Evolutionary conservation across 2,797 vertebrate species (phyloP), one percentile per base, ranked within the genome.

Genomic region (Hoplostethus atlanticus): DNA sequence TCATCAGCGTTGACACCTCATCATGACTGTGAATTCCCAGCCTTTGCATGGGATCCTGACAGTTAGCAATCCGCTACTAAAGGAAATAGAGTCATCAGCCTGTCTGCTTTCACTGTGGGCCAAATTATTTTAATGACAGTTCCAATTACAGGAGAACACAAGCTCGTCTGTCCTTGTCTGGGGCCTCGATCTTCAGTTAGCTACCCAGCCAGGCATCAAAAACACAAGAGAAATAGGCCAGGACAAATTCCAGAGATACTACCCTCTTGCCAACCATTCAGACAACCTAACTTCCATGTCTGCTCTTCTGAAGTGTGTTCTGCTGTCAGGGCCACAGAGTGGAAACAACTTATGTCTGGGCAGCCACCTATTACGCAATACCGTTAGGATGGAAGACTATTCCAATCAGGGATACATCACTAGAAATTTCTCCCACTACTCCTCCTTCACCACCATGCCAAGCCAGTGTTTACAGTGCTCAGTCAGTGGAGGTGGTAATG

Each of bases 161-260:
- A 47, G 47, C 38, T 10, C 16, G 40, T 69, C 55, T 68, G 72
- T 84, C 68, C 75, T 79, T 50, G 40, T 57, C 66, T 50, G 50
- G 38, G 65, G 61, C 47, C 17, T 55, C 31, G 1, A 68, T 50
- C 30, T 52, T 73, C 56, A 68, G 48, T 61, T 55, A 58, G 46
- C 64, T 21, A 50, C 38, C 56, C 63, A 65, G 70, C 42, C 46
- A 28, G 58, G 61, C 78, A 51, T 76, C 44, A 70, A 74, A 57
- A 53, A 73, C 74, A 80, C 50, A 70, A 77, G 31, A 81, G 71
- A 80, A 88, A 85, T 68, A 79, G 85, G 83, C 60, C 82, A 71
- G 28, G 44, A 40, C 59, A 77, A 77, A 84, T 83, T 85, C 76
- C 75, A 70, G 48, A 52, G 77, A 65, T 51, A 7, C 63, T 34